These are phyloP conservation scores for Gryllus bimaculatus DNA, from an alignment of 1,140 invertebrate genomes.

Conservation along the genomic window DNA sequence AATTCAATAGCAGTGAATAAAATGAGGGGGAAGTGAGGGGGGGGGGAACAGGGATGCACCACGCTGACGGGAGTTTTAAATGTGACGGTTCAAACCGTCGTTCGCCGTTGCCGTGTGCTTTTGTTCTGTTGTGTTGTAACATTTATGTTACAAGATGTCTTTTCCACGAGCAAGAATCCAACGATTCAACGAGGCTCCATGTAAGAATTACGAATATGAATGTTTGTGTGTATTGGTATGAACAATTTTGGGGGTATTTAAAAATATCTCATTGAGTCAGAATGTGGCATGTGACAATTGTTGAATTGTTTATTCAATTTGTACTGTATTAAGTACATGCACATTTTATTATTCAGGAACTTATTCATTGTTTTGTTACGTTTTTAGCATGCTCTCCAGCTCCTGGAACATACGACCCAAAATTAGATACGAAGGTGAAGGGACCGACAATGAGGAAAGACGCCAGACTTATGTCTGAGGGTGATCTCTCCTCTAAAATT, in stretches of 20 bases:
- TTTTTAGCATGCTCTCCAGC: constrained; percentile 35
- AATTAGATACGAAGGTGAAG: constrained; percentile 34
- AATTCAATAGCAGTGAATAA: not conserved
- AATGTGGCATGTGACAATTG: not conserved
- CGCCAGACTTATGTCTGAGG: constrained; percentile 29
- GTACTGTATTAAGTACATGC: not conserved
- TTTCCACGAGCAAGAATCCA: constrained; percentile 38
- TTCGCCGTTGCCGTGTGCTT: not conserved
- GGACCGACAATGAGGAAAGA: constrained; percentile 32
- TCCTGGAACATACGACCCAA: constrained; percentile 38
- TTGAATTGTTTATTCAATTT: not conserved
- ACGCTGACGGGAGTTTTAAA: not conserved
- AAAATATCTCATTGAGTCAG: not conserved
- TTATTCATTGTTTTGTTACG: not conserved
- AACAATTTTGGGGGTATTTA: not conserved
- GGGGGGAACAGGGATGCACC: not conserved
- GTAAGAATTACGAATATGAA: constrained; percentile 29
- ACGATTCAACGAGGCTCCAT: constrained; percentile 36
- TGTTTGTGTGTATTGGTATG: too few relatives aligned
- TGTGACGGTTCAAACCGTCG: not conserved
- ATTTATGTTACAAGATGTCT: constrained; percentile 29
- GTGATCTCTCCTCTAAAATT: constrained; percentile 24
- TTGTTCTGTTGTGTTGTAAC: not conserved
- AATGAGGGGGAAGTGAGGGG: not conserved
- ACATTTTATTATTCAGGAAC: not conserved